Evolutionary conservation across 2,888 invertebrate genomes (phyloP).

Genomic region (Papilio protenor): DNA sequence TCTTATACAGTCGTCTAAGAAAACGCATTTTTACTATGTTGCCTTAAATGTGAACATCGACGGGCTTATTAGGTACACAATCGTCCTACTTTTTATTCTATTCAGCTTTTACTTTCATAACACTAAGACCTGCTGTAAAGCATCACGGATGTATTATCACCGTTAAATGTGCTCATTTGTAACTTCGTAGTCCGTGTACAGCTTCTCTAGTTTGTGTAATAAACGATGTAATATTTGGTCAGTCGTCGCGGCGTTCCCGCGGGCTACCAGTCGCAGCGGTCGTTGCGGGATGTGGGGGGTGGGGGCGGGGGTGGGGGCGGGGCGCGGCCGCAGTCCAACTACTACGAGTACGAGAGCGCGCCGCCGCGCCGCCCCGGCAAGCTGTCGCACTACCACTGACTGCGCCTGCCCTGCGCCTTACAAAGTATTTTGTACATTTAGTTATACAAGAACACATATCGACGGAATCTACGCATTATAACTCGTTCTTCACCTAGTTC

Average conservation of each 20-base stretch:
- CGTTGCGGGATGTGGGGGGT: constrained; percentile 77
- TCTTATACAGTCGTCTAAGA: background rate
- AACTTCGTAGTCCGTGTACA: no score
- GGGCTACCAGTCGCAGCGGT: constrained; percentile 75
- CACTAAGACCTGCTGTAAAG: no score
- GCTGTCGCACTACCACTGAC: constrained; percentile 82
- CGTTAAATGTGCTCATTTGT: background rate
- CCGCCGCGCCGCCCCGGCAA: constrained; percentile 81
- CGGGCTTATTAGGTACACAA: no score
- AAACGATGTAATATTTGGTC: constrained; percentile 40
- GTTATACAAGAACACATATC: background rate
- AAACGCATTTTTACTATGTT: background rate
- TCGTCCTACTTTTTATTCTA: no score
- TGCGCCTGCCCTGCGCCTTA: constrained; percentile 47
- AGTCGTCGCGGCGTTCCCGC: constrained; percentile 74
- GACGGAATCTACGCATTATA: background rate
- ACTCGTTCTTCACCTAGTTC: background rate
- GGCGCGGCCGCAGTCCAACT: constrained; percentile 90
- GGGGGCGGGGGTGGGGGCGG: constrained; percentile 63
- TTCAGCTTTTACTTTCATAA: no score
- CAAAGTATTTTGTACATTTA: constrained; percentile 34
- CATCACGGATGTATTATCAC: no score
- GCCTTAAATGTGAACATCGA: background rate
- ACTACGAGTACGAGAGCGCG: constrained; percentile 93
- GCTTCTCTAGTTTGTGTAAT: background rate